phyloP scores from a whole-genome alignment of 2,113 vertebrate species.

The Mesoclemmys tuberculata region DNA sequence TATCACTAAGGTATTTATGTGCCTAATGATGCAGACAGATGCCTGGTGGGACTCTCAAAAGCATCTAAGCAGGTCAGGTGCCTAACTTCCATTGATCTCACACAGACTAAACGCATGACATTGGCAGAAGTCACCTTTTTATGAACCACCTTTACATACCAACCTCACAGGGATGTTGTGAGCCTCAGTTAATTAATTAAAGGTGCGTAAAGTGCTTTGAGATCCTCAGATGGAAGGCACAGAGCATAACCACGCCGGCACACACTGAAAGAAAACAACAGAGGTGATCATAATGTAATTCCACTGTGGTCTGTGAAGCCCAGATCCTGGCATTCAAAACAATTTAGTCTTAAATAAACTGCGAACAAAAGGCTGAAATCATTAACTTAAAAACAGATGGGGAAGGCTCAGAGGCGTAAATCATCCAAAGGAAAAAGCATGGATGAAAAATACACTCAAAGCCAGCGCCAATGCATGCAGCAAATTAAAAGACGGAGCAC shows the following conservation, averaged over 20 bases:
- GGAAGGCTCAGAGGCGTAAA: conserved; percentile 21
- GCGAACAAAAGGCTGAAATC: conserved; percentile 46
- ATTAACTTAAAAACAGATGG: not conserved
- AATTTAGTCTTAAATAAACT: conserved; percentile 43
- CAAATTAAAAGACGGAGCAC: not conserved
- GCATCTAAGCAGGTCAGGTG: not conserved
- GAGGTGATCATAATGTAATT: not conserved
- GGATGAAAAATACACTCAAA: not conserved
- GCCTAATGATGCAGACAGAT: not conserved
- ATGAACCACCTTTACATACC: not conserved
- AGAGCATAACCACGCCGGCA: not conserved
- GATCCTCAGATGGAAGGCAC: not conserved
- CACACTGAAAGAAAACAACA: not conserved
- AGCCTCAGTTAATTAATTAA: not conserved
- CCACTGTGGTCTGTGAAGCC: not conserved
- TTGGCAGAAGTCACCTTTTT: accelerated
- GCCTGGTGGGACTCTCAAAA: not conserved
- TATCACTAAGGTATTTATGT: not conserved
- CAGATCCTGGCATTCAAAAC: accelerated
- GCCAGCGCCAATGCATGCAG: not conserved
- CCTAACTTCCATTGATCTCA: not conserved
- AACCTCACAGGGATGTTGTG: not conserved
- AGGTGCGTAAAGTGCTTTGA: not conserved
- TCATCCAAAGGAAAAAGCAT: not conserved
- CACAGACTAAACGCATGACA: not conserved